Base-by-base conservation (phyloP, 1,140 invertebrate genomes). In the Neodiprion fabricii region DNA sequence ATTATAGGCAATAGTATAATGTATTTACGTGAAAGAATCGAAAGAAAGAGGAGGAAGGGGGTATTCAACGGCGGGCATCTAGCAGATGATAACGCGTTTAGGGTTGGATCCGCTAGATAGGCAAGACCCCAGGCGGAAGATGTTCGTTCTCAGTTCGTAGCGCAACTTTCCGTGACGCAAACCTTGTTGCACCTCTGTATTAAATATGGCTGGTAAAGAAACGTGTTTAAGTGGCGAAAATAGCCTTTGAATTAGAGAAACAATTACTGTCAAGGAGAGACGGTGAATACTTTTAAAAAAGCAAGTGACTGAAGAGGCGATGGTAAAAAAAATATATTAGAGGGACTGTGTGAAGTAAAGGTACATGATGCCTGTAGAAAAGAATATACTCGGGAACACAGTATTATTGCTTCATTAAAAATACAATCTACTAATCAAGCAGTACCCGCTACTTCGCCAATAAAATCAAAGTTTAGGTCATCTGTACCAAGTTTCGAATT, bases 371-470 rank as follows among this genome's bases (percentile, higher is more conserved):
- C 53, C 9, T 61, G 53, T 17, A 61, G 53, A 61, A 61, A 61
- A 9, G 53, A 61, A 17, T 61, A 61, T 61, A 61, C 53, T 61
- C 53, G 53, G 7, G 53, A 7, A 9, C 53, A 61, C 53, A 61
- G 53, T 61, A 61, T 61, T 61, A 61, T 61, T 61, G 53, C 53
- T 61, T 61, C 53, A 61, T 17, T 61, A 7, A 61, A 61, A 61
- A 61, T 7, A 61, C 53, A 61, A 61, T 61, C 53, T 4, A 9
- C 53, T 9, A 61, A 61, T 61, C 53, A 61, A 61, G 4, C 53
- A 61, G 53, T 61, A 9, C 53, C 4, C 5, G n/a, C 11, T 61
- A 61, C 4, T 61, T 40, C 28, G 28, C 28, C 28, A 40, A 40
- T 40, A 40, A 40, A 40, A 40, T 40, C 28, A 40, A 40, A 61